Evolutionary conservation across 2,888 invertebrate genomes (phyloP).

Genomic region (Athripsodes cinereus): DNA sequence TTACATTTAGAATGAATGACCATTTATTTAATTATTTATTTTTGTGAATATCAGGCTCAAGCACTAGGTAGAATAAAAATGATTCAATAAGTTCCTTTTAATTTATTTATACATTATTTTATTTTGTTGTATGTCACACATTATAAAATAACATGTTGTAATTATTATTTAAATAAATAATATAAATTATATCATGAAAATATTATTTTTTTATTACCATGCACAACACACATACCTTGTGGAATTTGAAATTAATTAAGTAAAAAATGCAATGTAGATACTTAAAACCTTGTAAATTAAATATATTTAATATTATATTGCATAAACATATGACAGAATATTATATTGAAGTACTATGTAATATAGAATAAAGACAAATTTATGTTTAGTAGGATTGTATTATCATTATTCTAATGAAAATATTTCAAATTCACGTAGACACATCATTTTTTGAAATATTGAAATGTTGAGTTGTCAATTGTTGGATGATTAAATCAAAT

Average conservation of each 20-base stretch:
- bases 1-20: not conserved
- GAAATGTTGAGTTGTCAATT: slow-evolving; percentile 27
- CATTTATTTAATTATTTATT: slow-evolving; percentile 12
- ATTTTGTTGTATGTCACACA: no score
- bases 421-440: slow-evolving; percentile 26
- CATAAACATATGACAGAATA: slow-evolving; percentile 22
- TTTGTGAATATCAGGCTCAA: not conserved
- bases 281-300: not conserved
- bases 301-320: slow-evolving; percentile 14
- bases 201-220: not conserved
- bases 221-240: not conserved
- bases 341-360: slow-evolving; percentile 24
- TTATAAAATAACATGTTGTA: not conserved
- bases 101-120: no score
- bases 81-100: no score
- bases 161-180: not conserved
- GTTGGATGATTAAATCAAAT: slow-evolving; percentile 27
- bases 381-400: slow-evolving; percentile 24
- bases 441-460: slow-evolving; percentile 28
- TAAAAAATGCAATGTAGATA: not conserved
- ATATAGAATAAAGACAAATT: slow-evolving; percentile 25
- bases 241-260: not conserved
- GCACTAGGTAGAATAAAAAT: no score
- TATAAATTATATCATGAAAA: not conserved
- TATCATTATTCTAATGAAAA: slow-evolving; percentile 16